These are phyloP conservation scores for Propithecus perrieri DNA, from an alignment of 2,797 vertebrate genomes.

Conservation along the genomic window DNA sequence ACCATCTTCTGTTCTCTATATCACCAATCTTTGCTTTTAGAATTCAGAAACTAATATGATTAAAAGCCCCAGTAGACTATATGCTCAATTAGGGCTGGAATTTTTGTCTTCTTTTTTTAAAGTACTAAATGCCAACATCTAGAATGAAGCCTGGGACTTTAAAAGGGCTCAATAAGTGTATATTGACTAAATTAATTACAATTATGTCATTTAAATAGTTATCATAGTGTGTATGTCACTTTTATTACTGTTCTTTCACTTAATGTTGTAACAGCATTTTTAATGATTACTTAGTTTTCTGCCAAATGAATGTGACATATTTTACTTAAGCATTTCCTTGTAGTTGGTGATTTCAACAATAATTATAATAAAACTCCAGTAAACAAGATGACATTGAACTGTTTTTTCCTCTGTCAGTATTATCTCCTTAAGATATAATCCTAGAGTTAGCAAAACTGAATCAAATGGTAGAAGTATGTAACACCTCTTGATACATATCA, in stretches of 20 bases:
- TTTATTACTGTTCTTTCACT: slow-evolving; percentile 20
- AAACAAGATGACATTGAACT: neutral
- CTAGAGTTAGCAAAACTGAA: neutral
- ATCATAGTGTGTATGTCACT: neutral
- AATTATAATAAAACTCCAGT: neutral
- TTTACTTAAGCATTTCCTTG: slow-evolving; percentile 38
- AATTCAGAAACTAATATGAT: neutral
- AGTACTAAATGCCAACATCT: neutral
- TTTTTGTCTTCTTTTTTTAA: neutral
- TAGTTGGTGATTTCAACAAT: slow-evolving; percentile 1
- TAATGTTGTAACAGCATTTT: slow-evolving; percentile 36
- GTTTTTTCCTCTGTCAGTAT: neutral
- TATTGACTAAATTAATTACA: slow-evolving; percentile 8
- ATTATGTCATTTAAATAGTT: neutral
- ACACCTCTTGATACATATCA: neutral
- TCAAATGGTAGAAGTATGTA: slow-evolving; percentile 27
- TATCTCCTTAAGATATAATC: neutral
- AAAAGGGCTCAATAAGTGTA: neutral
- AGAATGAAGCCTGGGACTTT: neutral
- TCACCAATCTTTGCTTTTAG: neutral
- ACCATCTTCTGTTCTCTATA: neutral
- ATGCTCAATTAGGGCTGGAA: neutral
- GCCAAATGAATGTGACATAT: neutral
- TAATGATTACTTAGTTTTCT: slow-evolving; percentile 35
- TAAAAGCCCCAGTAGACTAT: neutral